Base-by-base conservation (phyloP, 2,113 vertebrate genomes). In the Brachypodius melanocephalos region DNA sequence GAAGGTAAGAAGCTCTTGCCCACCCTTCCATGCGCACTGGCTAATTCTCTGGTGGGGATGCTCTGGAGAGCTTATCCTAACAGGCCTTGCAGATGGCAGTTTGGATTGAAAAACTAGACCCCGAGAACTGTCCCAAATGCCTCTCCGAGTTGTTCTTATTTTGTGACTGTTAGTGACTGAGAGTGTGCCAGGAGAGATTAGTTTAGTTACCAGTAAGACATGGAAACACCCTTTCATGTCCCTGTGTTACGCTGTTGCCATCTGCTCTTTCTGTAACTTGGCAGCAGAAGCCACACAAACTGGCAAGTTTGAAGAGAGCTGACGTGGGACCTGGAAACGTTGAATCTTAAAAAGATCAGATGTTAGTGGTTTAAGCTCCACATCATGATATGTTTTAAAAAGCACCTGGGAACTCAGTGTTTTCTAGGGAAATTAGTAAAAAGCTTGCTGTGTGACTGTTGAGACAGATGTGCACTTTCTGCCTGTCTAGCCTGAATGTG, bases 21-120 rank as follows among this genome's bases (percentile, higher is more conserved):
- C 2, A 3, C 8, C 24, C 32, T 59, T 88, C 59, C 1, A 1
- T 61, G 28, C 18, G 7, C 5, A 2, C 38, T 71, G 51, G 38
- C 59, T 80, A 18, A 5, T 52, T 75, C 0, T 0, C 49, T 58
- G 36, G 22, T 40, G 13, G 26, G 48, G 19, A 24, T 3, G 0
- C 74, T 67, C 62, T 91, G 77, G 14, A 68, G 62, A 78, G 31
- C 48, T 74, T 93, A 31, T 89, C 48, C 31, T 82, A 63, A 57
- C 14, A 1, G 1, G 24, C n/a, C 54, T 84, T 91, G 91, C 66
- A 91, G 36, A 45, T 68, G 42, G 52, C 32, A 34, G n/a, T 59
- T 93, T 72, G 49, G 48, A 45, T 82, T 38, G 36, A 63, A 84
- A 85, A 90, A n/a, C n/a, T 36, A 67, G 63, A 40, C 66, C 28